Conservation (phyloP, 2,888 invertebrate genomes). For the Erebia ligea region DNA sequence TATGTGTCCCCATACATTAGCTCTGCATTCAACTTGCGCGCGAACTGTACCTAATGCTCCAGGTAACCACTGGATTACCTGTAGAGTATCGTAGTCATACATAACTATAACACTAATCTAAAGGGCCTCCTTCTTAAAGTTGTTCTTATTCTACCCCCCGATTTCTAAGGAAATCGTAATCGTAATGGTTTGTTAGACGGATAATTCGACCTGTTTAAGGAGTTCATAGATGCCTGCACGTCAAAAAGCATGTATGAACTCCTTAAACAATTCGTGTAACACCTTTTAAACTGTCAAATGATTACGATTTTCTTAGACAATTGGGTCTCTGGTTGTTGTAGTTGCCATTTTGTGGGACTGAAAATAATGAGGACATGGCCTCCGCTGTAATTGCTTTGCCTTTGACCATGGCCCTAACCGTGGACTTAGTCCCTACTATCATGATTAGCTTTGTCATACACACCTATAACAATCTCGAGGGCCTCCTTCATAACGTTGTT, state of each 20-base stretch:
- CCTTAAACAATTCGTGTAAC: too few relatives aligned
- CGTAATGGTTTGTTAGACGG: too few relatives aligned
- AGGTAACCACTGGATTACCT: too few relatives aligned
- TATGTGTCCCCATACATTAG: too few relatives aligned
- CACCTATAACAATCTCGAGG: slow-evolving; percentile 69
- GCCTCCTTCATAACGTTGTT: slow-evolving; percentile 74
- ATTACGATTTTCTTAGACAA: too few relatives aligned
- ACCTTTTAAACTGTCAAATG: too few relatives aligned
- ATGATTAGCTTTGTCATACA: slow-evolving; percentile 28
- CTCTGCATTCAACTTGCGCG: too few relatives aligned
- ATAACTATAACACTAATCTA: slow-evolving; percentile 66
- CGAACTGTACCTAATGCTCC: too few relatives aligned
- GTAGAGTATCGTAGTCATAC: slow-evolving; percentile 26
- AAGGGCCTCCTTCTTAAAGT: slow-evolving; percentile 67
- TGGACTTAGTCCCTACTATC: slow-evolving; percentile 86
- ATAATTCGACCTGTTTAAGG: too few relatives aligned
- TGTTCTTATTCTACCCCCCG: slow-evolving; percentile 73
- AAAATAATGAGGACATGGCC: slow-evolving; percentile 66
- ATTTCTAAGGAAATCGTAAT: too few relatives aligned
- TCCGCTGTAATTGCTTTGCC: slow-evolving; percentile 84
- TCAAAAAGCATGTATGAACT: too few relatives aligned
- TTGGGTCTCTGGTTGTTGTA: slow-evolving; percentile 61
- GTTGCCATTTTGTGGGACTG: slow-evolving; percentile 68
- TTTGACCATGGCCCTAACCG: slow-evolving; percentile 92
- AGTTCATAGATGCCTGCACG: too few relatives aligned